Evolutionary conservation across 1,140 invertebrate species (phyloP).

Genomic region (Zaprionus davidi): DNA sequence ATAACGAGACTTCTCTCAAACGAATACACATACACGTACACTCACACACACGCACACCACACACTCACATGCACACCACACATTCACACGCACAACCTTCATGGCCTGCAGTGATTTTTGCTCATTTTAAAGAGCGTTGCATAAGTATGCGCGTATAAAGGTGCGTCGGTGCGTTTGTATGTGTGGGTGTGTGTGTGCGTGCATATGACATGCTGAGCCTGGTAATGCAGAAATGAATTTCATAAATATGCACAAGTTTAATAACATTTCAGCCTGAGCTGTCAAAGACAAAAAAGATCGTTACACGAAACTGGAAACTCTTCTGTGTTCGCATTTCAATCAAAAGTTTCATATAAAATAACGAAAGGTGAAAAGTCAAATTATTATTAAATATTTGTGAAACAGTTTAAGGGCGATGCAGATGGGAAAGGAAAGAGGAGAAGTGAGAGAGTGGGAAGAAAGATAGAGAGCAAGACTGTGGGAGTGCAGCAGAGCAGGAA

Average conservation of each 20-base stretch:
- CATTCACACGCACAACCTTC: neutral
- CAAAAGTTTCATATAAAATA: neutral
- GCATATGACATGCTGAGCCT: conserved; percentile 24
- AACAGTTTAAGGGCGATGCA: neutral
- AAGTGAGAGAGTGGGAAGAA: too few relatives aligned
- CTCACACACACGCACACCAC: neutral
- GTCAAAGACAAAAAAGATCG: conserved; percentile 35
- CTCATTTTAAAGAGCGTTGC: conserved; percentile 40
- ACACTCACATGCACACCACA: neutral
- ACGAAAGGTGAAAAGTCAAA: neutral
- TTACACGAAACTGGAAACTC: conserved; percentile 27
- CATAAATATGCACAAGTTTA: conserved; percentile 77
- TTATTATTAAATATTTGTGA: conserved; percentile 5
- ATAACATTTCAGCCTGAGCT: conserved; percentile 59
- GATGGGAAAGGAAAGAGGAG: too few relatives aligned
- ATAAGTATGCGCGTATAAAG: conserved; percentile 13
- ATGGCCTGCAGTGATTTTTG: conserved; percentile 68
- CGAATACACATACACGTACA: neutral
- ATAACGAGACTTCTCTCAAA: conserved; percentile 11
- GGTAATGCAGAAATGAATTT: conserved; percentile 75
- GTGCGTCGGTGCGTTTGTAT: neutral
- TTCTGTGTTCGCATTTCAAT: neutral
- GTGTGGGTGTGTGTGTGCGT: conserved; percentile 32
- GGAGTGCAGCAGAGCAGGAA: too few relatives aligned
- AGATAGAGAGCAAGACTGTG: too few relatives aligned